Base-by-base conservation (phyloP, 2,113 vertebrate species). In the Barnardius zonarius region DNA sequence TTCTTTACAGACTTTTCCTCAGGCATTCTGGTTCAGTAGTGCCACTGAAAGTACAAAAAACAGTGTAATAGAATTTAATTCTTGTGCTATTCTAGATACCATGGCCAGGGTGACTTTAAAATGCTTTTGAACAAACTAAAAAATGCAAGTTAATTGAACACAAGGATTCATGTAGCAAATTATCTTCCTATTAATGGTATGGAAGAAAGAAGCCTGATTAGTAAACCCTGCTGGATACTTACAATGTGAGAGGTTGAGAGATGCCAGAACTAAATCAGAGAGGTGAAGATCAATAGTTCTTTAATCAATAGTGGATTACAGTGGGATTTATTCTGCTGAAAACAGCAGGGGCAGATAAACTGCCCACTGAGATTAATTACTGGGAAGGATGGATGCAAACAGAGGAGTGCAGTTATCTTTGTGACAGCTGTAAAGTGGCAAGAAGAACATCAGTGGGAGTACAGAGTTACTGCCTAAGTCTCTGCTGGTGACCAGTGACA, bases 201-300 rank as follows among this genome's bases (percentile, higher is more conserved):
- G 39, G 83, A 93, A 93, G 62, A 93, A 88, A 85, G 84, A 85
- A 91, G 70, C 61, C 88, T 92, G 93, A 96, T 97, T 88, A 97
- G 86, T 68, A 90, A 96, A 54, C 90, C 78, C 94, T 73, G 82
- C 78, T 95, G 94, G 94, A 91, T 91, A 74, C 63, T 66, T 2
- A 7, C 73, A 76, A 35, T 86, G 91, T 76, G 68, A 91, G 79
- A 88, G 91, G 80, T 46, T 1, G 1, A 87, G 63, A 96, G 88
- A 82, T 88, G 91, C 74, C 86, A 93, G 82, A 94, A 93, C 81
- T 95, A 83, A 95, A 96, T 83, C 90, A 91, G 88, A 90, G 82
- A 91, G 78, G 80, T 92, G 92, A 95, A 94, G 95, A 97, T 96
- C 95, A 94, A 95, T 96, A 92, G 96, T 88, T 88, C 94, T 97